Evolutionary conservation across 2,113 vertebrate genomes (phyloP).

Genomic region (Pteronura brasiliensis): DNA sequence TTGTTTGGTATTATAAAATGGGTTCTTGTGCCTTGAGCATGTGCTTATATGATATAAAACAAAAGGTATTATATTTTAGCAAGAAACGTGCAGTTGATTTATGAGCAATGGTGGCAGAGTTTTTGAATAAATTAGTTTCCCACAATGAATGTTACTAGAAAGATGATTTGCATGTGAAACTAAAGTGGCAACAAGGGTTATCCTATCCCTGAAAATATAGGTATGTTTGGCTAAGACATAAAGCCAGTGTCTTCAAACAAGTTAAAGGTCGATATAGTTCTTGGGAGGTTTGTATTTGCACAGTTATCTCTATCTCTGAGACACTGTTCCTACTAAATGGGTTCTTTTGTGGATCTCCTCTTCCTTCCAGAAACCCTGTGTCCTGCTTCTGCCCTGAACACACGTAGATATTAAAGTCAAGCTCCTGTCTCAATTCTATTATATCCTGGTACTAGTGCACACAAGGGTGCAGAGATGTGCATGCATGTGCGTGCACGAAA

Average conservation of each 20-base stretch:
- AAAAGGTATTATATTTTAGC: conserved; percentile 4
- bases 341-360: background rate
- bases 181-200: background rate
- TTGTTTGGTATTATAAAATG: background rate
- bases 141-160: background rate
- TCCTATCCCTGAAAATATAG: background rate
- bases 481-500: background rate
- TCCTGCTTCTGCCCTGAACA: background rate
- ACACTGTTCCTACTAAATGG: background rate
- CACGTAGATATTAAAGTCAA: background rate
- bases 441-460: no score
- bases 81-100: conserved; percentile 44
- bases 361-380: background rate
- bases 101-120: background rate
- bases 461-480: background rate
- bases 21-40: conserved; percentile 2
- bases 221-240: background rate
- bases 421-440: background rate
- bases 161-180: background rate
- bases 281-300: background rate
- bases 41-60: conserved; percentile 13
- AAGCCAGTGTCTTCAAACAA: background rate
- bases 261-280: background rate
- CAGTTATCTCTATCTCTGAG: background rate
- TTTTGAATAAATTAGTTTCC: conserved; percentile 34